phyloP scores from a whole-genome alignment of 2,797 vertebrate genomes.

The Gymnoscopelus microlampas region DNA sequence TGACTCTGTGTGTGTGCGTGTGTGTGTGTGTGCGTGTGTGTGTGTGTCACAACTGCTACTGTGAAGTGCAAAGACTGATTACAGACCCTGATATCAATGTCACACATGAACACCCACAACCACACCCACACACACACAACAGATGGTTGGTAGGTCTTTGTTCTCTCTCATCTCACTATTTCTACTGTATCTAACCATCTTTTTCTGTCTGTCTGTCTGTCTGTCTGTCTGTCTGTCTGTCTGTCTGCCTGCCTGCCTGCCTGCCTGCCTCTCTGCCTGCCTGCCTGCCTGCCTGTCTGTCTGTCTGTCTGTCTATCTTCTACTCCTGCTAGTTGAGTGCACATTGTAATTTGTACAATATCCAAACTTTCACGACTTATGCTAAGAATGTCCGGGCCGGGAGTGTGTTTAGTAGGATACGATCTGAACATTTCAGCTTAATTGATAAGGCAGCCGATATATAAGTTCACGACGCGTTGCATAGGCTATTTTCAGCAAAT shows the following conservation, averaged over 20 bases:
- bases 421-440: too few species aligned
- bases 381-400: too few species aligned
- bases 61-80: too few species aligned
- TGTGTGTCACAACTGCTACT: background rate
- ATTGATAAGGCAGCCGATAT: too few species aligned
- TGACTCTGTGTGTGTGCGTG: conserved; percentile 8
- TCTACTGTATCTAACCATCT: conserved; percentile 32
- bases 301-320: conserved; percentile 29
- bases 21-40: background rate
- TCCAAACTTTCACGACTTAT: too few species aligned
- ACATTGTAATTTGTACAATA: too few species aligned
- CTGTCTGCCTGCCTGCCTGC: background rate
- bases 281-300: conserved; percentile 28
- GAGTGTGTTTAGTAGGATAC: too few species aligned
- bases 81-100: conserved; percentile 75
- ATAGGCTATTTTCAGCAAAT: too few species aligned
- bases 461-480: too few species aligned
- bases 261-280: conserved; percentile 27
- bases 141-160: conserved; percentile 66
- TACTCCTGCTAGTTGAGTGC: background rate
- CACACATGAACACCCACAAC: conserved; percentile 1
- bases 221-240: conserved; percentile 1
- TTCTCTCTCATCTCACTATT: conserved; percentile 37
- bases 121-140: conserved; percentile 31
- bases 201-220: conserved; percentile 18